phyloP scores from a whole-genome alignment of 2,797 vertebrate genomes.

The Paguma larvata region DNA sequence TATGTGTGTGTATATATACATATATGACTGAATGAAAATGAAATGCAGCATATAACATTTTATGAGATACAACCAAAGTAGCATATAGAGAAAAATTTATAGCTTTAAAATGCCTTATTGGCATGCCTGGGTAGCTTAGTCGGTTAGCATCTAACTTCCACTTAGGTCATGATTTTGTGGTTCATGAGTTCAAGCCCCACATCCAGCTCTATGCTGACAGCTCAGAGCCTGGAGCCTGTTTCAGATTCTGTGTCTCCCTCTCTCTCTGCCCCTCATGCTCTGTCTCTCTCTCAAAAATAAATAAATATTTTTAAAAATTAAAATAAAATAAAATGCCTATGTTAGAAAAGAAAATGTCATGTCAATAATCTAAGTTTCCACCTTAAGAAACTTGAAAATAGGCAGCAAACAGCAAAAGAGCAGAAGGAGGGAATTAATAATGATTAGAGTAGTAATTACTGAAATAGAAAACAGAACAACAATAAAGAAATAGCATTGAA shows the following conservation, averaged over 20 bases:
- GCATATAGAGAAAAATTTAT: not conserved
- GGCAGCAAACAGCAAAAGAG: not conserved
- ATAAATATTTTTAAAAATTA: too few species aligned
- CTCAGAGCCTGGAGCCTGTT: too few species aligned
- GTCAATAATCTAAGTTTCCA: not conserved
- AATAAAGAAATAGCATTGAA: not conserved
- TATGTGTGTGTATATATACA: too few species aligned
- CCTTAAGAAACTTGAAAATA: not conserved
- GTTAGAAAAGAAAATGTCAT: constrained; percentile 6
- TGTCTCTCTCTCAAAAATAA: too few species aligned
- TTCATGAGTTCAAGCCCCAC: too few species aligned
- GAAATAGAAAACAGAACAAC: not conserved
- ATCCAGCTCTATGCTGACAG: too few species aligned
- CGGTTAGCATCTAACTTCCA: too few species aligned
- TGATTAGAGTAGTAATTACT: not conserved
- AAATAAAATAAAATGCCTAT: not conserved
- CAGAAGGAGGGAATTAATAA: not conserved
- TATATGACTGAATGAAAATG: not conserved
- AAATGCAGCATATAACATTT: not conserved
- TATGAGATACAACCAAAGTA: not conserved
- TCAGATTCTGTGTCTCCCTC: too few species aligned
- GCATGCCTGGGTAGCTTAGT: too few species aligned
- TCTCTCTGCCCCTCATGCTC: too few species aligned
- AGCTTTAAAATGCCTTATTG: not conserved
- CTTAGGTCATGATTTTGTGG: too few species aligned